These are phyloP conservation scores for Pantherophis alleghaniensis DNA, from an alignment of 2,797 vertebrate species.

Conservation along the genomic window DNA sequence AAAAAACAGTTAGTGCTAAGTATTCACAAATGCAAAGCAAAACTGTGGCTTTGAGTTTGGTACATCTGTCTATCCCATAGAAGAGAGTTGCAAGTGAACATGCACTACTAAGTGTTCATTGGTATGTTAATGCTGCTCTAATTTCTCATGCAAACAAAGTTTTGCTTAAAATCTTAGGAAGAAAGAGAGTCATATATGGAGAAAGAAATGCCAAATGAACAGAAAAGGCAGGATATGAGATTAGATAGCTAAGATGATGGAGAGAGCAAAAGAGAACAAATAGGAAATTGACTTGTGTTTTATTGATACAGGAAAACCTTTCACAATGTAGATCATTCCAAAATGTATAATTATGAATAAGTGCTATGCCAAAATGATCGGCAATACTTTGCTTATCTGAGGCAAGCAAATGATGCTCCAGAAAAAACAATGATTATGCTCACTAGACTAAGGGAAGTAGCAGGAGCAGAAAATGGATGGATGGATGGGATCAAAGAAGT, in stretches of 20 bases:
- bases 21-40: neutral
- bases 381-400: neutral
- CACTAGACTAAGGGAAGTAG: neutral
- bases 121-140: neutral
- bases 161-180: neutral
- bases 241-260: neutral
- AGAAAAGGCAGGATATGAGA: neutral
- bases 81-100: neutral
- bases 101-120: neutral
- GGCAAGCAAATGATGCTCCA: neutral
- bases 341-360: neutral
- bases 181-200: neutral
- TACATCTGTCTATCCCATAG: neutral
- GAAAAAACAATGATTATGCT: neutral
- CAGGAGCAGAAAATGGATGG: neutral
- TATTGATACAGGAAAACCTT: neutral
- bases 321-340: neutral
- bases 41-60: neutral
- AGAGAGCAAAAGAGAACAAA: neutral
- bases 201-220: neutral
- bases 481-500: neutral
- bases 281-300: neutral
- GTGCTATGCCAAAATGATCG: neutral
- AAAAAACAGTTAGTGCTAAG: neutral
- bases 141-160: neutral